Evolutionary conservation across 2,113 vertebrate species (phyloP).

Genomic region (Nothocercus nigrocapillus): DNA sequence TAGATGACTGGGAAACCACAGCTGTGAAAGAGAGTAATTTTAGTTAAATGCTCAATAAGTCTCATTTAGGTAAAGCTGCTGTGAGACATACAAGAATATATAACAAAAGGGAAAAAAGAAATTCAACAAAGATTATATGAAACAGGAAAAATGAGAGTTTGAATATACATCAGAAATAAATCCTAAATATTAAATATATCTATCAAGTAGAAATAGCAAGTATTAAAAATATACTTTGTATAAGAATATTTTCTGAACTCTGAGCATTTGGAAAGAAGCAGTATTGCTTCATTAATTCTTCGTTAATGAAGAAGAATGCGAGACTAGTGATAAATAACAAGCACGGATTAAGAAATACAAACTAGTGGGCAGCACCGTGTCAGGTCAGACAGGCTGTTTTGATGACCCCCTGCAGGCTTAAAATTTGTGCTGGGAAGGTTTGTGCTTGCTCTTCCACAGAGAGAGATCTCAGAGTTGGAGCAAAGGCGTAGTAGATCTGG

Average conservation of each 20-base stretch:
- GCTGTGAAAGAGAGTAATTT: neutral
- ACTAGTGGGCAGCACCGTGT: neutral
- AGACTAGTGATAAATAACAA: neutral
- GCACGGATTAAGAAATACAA: neutral
- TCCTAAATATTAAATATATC: neutral
- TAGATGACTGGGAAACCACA: neutral
- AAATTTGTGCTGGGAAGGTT: neutral
- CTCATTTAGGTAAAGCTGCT: neutral
- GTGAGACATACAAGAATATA: neutral
- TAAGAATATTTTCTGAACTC: neutral
- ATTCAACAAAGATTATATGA: neutral
- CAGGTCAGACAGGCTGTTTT: neutral
- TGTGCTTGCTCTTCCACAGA: neutral
- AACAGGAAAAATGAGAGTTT: neutral
- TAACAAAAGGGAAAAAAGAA: slow-evolving; percentile 4
- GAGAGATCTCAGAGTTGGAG: neutral
- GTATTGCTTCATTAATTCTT: neutral
- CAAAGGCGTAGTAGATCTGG: neutral
- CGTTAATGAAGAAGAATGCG: neutral
- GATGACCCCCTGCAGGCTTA: neutral
- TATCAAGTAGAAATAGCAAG: neutral
- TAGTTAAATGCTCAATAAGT: slow-evolving; percentile 11
- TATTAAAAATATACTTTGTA: neutral
- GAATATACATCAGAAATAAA: neutral
- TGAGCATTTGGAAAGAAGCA: neutral